phyloP scores from a whole-genome alignment of 2,797 vertebrate genomes.

The Poecile montanus region DNA sequence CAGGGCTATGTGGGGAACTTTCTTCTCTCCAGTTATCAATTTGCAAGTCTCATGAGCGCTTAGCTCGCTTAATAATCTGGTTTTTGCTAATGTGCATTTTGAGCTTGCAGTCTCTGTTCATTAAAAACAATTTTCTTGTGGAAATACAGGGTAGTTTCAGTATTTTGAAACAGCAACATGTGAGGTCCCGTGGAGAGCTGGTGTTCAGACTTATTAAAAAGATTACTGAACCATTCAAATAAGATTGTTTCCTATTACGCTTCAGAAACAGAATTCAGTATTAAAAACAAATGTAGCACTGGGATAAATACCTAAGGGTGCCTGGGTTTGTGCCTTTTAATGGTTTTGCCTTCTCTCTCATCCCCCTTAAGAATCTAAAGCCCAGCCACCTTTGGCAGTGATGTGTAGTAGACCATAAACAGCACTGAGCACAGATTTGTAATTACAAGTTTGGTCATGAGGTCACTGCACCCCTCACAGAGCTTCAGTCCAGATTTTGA shows the following conservation, averaged over 20 bases:
- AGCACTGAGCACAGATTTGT: neutral
- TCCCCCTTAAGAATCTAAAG: neutral
- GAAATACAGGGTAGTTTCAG: neutral
- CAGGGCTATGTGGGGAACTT: neutral
- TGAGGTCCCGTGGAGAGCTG: neutral
- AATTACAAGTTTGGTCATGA: neutral
- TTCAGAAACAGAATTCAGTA: neutral
- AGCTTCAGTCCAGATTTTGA: neutral
- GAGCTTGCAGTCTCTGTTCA: neutral
- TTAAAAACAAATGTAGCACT: neutral
- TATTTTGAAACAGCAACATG: neutral
- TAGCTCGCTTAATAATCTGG: neutral
- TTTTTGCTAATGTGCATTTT: neutral
- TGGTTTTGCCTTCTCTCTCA: neutral
- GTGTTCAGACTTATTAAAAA: neutral
- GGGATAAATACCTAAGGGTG: neutral
- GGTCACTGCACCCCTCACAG: neutral
- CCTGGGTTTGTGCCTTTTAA: neutral
- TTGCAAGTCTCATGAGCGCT: slow-evolving; percentile 49
- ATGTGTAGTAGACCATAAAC: neutral
- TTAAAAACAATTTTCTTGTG: slow-evolving; percentile 7
- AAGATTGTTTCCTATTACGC: neutral
- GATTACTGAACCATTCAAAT: neutral
- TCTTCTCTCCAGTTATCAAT: slow-evolving; percentile 34
- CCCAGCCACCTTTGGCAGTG: neutral